Base-by-base conservation (phyloP, 1,140 invertebrate genomes). In the Panonychus citri region DNA sequence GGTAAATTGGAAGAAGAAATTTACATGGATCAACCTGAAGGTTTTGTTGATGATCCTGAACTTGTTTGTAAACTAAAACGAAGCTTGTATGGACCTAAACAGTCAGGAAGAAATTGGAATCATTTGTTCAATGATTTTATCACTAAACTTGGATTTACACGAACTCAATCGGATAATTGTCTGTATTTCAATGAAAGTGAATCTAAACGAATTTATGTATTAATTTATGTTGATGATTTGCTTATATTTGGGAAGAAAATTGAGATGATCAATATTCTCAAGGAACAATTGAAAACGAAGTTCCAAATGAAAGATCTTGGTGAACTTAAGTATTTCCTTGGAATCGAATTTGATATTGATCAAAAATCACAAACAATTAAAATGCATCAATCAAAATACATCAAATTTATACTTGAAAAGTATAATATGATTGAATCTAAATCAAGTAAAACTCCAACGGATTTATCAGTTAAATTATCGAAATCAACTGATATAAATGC, bases 341-440 rank as follows among this genome's bases (percentile, higher is more conserved):
- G 58, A 12, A 59, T 59, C 2, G n/a, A 56, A 30, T 57, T 59
- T 21, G 17, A 28, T 5, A n/a, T n/a, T 10, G 27, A 30, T 42
- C 27, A 4, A 21, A 21, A 53, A 24, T 8, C 21, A 30, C 10
- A 40, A 34, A 7, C 21, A 3, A 17, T 60, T 10, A 17, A 40
- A 4, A 3, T 63, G 3, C 15, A 53, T 53, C 62, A 60, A 56
- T 28, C 30, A 55, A 27, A 43, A 34, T 61, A 61, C 46, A 54
- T 60, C 12, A 30, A 39, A 17, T 21, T 57, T 17, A 43, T 63
- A 3, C 19, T 62, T n/a, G 40, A 61, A 26, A 53, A 54, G 21
- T 72, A 68, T 55, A 56, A 57, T 13, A 61, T 69, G 63, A n/a
- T 53, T 17, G 52, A 68, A 10, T 60, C 50, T 25, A 67, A 65